These are phyloP conservation scores for Panorpa germanica DNA, from an alignment of 2,888 invertebrate species.

Conservation along the genomic window DNA sequence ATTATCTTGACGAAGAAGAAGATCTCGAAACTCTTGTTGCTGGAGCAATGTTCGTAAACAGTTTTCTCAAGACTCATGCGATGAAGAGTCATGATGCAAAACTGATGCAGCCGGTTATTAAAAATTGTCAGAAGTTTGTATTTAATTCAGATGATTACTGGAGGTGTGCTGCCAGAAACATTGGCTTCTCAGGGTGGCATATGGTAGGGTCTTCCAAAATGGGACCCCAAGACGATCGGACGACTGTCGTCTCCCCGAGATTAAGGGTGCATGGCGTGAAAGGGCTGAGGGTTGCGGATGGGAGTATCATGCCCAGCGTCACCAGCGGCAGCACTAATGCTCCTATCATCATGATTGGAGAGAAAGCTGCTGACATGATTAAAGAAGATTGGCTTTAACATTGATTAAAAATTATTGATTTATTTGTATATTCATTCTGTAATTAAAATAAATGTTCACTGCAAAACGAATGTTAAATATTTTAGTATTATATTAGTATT, in stretches of 20 bases:
- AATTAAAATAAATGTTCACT: too few relatives aligned
- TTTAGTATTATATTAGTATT: too few relatives aligned
- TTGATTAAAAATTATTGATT: too few relatives aligned
- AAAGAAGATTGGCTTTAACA: constrained; percentile 5
- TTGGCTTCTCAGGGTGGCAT: constrained; percentile 41
- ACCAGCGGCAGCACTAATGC: not conserved
- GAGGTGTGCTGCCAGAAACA: constrained; percentile 40
- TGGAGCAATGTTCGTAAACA: constrained; percentile 33
- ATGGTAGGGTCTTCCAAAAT: constrained; percentile 43
- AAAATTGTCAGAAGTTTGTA: constrained; percentile 31
- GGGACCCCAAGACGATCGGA: constrained; percentile 36
- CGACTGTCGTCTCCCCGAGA: constrained; percentile 42
- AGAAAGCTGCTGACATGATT: constrained; percentile 6
- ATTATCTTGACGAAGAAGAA: constrained; percentile 41
- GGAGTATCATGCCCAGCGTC: constrained; percentile 21
- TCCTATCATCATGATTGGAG: constrained; percentile 3
- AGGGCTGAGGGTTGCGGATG: constrained; percentile 30
- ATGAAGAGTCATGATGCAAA: constrained; percentile 31
- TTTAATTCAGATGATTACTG: constrained; percentile 41
- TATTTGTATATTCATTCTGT: too few relatives aligned
- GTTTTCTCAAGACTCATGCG: constrained; percentile 26
- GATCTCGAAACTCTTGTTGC: constrained; percentile 42
- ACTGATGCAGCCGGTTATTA: constrained; percentile 33
- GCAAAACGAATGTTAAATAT: too few relatives aligned
- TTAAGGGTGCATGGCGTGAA: constrained; percentile 28